Evolutionary conservation across 2,113 vertebrate species (phyloP), one percentile per base, ranked within the genome.

Genomic region (Syngnathoides biaculeatus): DNA sequence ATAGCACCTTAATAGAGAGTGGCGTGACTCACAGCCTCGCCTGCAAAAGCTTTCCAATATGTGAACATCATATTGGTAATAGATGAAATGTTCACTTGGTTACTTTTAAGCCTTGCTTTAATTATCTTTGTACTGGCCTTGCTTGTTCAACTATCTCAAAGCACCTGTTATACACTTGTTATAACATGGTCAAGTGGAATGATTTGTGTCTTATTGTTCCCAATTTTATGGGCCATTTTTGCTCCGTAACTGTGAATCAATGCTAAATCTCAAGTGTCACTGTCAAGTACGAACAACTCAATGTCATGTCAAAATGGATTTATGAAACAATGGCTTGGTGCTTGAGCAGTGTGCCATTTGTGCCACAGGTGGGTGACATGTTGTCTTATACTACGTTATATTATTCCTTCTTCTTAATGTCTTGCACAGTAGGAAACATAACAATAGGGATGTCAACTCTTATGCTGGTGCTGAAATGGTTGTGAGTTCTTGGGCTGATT

Each of bases 1-100:
- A 89, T 88, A 91, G 86, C 81, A 80, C 22, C 84, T 35, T 87
- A 87, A 90, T 90, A 85, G 83, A 87, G 77, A 86, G 81, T 83
- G 87, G 77, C 83, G 61, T 90, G 89, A 90, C 87, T 87, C 74
- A 87, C 83, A 47, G 19, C 68, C 70, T 66, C 65, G 67, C 57
- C 42, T 64, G 75, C 68, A 83, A 73, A 73, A 83, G 75, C 80
- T 84, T 84, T 86, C 78, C 71, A 85, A 87, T 85, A 85, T 83
- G 65, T 74, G 74, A 77, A 86, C 68, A 77, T 78, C 38, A 72
- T 43, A 74, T 70, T 75, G 78, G 78, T 67, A 71, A 71, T 59
- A 45, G 65, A 76, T 56, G 73, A 61, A 82, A 74, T 76, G 67
- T 75, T 81, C 72, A 56, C 71, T 78, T 76, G 72, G 71, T 84